A percentile compares a stretch with the other conserved stretches of the same genome.
Evolutionary conservation across 2,113 vertebrate species (phyloP).

Genomic region (Scopus umbretta): DNA sequence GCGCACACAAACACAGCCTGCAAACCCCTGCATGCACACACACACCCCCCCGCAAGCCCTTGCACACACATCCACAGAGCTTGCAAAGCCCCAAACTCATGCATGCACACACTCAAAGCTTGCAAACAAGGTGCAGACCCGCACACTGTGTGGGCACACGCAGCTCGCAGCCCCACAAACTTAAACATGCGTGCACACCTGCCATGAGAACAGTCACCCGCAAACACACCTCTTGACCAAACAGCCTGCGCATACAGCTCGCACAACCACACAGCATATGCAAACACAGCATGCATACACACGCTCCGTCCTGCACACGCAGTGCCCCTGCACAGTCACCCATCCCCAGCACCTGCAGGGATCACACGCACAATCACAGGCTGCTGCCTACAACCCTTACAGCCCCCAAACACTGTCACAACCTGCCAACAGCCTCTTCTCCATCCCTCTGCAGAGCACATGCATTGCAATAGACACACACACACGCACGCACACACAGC

Average conservation of each 20-base stretch:
- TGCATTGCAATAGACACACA: background rate
- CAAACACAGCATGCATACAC: too few species aligned
- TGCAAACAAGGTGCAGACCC: background rate
- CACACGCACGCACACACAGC: background rate
- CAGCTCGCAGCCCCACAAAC: background rate
- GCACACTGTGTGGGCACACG: background rate
- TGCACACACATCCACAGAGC: background rate
- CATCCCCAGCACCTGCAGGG: background rate
- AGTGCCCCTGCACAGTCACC: background rate
- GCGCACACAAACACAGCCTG: background rate
- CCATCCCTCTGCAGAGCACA: background rate
- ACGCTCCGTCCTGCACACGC: background rate
- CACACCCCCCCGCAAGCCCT: background rate
- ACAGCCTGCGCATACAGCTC: background rate
- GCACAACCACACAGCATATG: accelerated
- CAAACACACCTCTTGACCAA: background rate
- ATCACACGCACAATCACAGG: background rate
- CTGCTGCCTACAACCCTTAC: background rate
- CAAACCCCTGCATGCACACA: background rate
- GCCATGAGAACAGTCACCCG: background rate
- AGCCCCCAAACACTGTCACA: background rate
- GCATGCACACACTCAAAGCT: background rate
- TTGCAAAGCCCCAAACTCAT: background rate
- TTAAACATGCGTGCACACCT: background rate
- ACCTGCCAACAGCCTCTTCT: background rate